Conservation (phyloP, 53 echinoderm and acorn worm species). For the Arbacia lixula region DNA sequence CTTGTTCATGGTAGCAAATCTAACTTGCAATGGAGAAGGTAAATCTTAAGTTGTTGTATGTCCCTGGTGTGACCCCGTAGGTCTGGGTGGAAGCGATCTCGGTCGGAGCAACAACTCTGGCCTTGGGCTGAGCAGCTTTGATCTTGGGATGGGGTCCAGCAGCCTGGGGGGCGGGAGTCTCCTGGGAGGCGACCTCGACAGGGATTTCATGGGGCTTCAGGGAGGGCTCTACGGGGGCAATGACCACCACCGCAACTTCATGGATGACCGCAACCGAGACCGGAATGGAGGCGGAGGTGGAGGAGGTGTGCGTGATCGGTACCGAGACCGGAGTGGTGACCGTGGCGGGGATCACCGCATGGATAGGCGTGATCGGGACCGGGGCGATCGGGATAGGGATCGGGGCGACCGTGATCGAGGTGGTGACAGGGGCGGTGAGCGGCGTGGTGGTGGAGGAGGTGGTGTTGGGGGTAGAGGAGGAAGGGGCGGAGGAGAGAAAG, state of each 20-base stretch:
- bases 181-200: conserved; percentile 13
- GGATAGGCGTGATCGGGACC: conserved; percentile 61
- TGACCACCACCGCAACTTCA: conserved; percentile 33
- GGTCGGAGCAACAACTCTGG: conserved; percentile 25
- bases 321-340: conserved; percentile 39
- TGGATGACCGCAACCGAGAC: conserved; percentile 64
- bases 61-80: too few species aligned
- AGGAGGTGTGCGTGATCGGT: conserved; percentile 51
- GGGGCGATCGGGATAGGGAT: conserved; percentile 48
- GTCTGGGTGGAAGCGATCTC: conserved; percentile 44
- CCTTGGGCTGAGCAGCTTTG: conserved; percentile 23
- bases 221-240: conserved; percentile 35
- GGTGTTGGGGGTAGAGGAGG: conserved; percentile 61
- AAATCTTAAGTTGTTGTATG: too few species aligned
- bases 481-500: conserved; percentile 24
- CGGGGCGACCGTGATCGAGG: conserved; percentile 52
- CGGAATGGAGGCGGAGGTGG: conserved; percentile 46
- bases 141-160: conserved; percentile 45
- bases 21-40: too few species aligned
- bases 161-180: background rate
- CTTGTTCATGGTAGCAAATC: too few species aligned
- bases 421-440: conserved; percentile 15
- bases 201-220: background rate
- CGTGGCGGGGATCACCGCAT: conserved; percentile 32
- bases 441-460: conserved; percentile 4